Percentiles rank a stretch among this genome's conserved stretches.
Conservation (phyloP, 2,888 invertebrate species). For the Drosophila greeni region DNA sequence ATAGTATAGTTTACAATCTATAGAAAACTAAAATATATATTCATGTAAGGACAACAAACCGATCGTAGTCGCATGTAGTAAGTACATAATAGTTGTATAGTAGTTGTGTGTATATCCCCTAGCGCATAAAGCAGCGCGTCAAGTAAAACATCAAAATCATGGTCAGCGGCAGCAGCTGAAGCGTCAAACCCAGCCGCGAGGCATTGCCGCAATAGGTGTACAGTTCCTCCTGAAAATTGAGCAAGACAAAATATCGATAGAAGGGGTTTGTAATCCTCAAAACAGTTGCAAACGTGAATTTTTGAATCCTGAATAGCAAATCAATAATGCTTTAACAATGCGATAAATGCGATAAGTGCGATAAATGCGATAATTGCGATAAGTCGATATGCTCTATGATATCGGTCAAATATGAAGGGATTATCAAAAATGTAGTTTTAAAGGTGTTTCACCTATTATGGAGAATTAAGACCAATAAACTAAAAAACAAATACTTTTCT, state of each 20-base stretch:
- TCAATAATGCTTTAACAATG: too few species aligned
- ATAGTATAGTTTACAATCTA: constrained; percentile 57
- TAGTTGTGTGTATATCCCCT: constrained; percentile 40
- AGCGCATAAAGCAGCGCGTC: constrained; percentile 68
- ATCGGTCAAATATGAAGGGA: too few species aligned
- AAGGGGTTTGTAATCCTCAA: neutral
- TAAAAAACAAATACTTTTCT: too few species aligned
- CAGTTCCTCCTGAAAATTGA: constrained; percentile 70
- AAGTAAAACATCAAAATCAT: constrained; percentile 69
- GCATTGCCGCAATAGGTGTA: constrained; percentile 78
- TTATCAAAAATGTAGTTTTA: neutral
- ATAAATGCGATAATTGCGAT: neutral
- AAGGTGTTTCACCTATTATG: too few species aligned
- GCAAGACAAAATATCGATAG: neutral
- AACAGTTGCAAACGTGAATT: neutral
- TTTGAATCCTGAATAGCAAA: too few species aligned
- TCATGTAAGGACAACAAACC: constrained; percentile 41
- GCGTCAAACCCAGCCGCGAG: constrained; percentile 57
- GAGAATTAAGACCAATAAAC: too few species aligned
- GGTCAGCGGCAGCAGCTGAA: constrained; percentile 64
- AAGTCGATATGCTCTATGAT: too few species aligned
- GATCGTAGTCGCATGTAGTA: constrained; percentile 51
- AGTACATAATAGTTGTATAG: constrained; percentile 46
- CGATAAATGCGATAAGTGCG: too few species aligned
- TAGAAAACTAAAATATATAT: constrained; percentile 33